These are phyloP conservation scores for Gyrodactylus bullatarudis DNA, from an alignment of 1,140 invertebrate genomes.

Conservation along the genomic window DNA sequence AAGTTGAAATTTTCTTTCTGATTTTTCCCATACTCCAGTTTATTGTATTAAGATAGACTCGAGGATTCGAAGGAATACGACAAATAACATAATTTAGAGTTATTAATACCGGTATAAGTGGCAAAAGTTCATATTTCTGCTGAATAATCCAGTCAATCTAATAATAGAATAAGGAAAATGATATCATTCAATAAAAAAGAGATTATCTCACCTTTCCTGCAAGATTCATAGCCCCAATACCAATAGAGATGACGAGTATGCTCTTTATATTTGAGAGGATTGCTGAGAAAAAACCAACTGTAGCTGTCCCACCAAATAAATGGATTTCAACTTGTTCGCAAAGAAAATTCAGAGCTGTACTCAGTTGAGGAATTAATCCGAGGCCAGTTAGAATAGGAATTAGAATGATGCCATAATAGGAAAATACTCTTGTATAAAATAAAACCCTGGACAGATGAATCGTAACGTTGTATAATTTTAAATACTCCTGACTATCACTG, in stretches of 20 bases:
- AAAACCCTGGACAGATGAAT: not conserved
- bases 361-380: not conserved
- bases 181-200: not conserved
- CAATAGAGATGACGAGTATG: not conserved
- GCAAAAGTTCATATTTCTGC: too few relatives aligned
- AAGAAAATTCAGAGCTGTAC: not conserved
- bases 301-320: not conserved
- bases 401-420: not conserved
- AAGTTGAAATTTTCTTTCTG: too few relatives aligned
- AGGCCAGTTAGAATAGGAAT: not conserved
- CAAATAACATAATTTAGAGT: too few relatives aligned
- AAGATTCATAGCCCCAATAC: not conserved
- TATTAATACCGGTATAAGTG: too few relatives aligned
- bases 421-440: not conserved
- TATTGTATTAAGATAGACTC: too few relatives aligned
- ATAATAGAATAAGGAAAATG: not conserved
- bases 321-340: not conserved
- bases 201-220: not conserved
- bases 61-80: too few relatives aligned
- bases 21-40: too few relatives aligned
- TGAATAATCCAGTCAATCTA: too few relatives aligned
- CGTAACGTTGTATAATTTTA: too few relatives aligned
- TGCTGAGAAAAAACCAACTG: not conserved
- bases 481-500: too few relatives aligned
- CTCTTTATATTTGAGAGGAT: not conserved